A percentile compares a stretch with the other conserved stretches of the same genome.
Conservation (phyloP, 2,113 vertebrate species). For the Eidolon helvum region DNA sequence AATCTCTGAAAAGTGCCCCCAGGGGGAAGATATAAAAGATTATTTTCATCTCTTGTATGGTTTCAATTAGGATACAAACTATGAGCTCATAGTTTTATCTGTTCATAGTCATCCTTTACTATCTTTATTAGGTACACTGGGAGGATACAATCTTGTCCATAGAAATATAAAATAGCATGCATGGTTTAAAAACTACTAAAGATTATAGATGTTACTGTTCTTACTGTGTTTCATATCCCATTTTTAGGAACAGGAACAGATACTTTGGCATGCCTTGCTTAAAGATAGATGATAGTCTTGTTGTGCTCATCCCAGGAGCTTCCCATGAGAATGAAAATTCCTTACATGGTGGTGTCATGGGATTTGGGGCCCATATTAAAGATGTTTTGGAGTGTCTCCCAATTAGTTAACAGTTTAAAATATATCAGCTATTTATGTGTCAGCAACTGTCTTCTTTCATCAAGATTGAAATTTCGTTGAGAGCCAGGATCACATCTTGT, state of each 20-base stretch:
- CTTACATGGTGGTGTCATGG: not conserved
- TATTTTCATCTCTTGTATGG: not conserved
- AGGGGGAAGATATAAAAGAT: not conserved
- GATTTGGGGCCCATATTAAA: not conserved
- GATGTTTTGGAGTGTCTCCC: not conserved
- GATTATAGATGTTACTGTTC: not conserved
- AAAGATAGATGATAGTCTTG: not conserved
- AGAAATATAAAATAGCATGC: not conserved
- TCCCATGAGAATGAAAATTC: not conserved
- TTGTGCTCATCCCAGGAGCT: not conserved
- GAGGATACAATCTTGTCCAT: not conserved
- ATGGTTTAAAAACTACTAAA: not conserved
- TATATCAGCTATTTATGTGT: not conserved
- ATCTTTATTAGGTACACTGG: not conserved
- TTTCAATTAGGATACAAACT: not conserved
- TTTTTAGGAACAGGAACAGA: not conserved
- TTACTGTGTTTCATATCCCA: not conserved
- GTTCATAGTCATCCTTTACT: not conserved
- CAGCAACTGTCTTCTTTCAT: not conserved
- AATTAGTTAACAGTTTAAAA: conserved; percentile 5
- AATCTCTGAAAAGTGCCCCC: not conserved
- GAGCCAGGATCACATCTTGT: not conserved
- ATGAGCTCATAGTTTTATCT: not conserved
- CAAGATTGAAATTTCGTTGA: not conserved
- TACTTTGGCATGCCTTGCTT: not conserved